Conservation (phyloP, 2,888 invertebrate genomes). For the Acleris holmiana region DNA sequence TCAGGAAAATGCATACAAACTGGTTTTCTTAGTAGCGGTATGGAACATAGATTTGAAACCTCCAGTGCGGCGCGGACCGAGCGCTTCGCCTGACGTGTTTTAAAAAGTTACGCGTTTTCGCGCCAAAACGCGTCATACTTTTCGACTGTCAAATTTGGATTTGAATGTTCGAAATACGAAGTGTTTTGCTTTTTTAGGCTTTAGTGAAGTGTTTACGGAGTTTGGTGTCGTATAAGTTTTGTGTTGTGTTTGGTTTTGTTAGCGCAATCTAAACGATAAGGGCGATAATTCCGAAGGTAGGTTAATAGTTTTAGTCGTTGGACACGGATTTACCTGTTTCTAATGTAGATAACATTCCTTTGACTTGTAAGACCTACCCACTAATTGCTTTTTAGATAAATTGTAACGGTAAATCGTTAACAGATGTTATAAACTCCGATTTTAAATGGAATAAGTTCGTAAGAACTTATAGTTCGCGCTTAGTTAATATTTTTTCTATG, state of each 20-base stretch:
- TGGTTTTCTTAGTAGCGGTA: slow-evolving; percentile 15
- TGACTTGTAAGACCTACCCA: slow-evolving; percentile 25
- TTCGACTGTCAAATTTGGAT: slow-evolving; percentile 43
- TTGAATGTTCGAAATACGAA: slow-evolving; percentile 29
- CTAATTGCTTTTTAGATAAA: slow-evolving; percentile 8
- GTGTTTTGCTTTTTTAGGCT: slow-evolving; percentile 18
- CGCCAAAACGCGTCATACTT: slow-evolving; percentile 62
- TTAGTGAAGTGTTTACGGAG: slow-evolving; percentile 18
- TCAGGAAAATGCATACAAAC: slow-evolving; percentile 29
- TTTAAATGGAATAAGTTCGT: too few species aligned
- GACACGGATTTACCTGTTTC: slow-evolving; percentile 41
- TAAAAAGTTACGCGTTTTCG: slow-evolving; percentile 53
- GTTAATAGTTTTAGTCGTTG: slow-evolving; percentile 52
- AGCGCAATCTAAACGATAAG: slow-evolving; percentile 20
- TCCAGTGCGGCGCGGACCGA: slow-evolving; percentile 67
- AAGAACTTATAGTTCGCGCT: too few species aligned
- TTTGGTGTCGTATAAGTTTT: background rate
- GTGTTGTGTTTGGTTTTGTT: slow-evolving; percentile 12
- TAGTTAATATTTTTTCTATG: too few species aligned
- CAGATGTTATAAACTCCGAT: background rate
- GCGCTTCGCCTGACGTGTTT: slow-evolving; percentile 51
- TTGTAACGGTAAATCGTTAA: background rate
- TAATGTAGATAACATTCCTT: slow-evolving; percentile 54
- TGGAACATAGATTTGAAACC: slow-evolving; percentile 41
- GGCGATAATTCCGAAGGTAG: slow-evolving; percentile 45